Evolutionary conservation across 2,888 invertebrate genomes (phyloP), one percentile per base, ranked within the genome.

Genomic region (Bhutanitis thaidina): DNA sequence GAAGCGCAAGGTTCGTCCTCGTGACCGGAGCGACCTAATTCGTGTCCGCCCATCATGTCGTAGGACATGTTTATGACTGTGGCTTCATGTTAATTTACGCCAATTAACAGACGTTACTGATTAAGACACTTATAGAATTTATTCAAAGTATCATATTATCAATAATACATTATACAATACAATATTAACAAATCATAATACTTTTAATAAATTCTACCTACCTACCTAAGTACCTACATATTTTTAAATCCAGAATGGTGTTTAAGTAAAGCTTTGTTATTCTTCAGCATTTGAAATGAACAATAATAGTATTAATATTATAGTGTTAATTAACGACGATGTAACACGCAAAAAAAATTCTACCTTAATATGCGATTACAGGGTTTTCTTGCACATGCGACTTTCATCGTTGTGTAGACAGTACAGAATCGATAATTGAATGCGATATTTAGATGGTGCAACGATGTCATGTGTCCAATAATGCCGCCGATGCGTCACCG

Each of bases 71-170:
- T 57, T 55, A 56, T 53, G 46, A 53, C 45, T 54, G 54, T 57
- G 51, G 57, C 54, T 39, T 50, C 29, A 60, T 62, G 57, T 64
- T 71, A 63, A 69, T 62, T 20, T 5, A 20, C 5, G 5, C 20
- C n/a, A n/a, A n/a, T n/a, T n/a, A n/a, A n/a, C n/a, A n/a, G n/a
- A n/a, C n/a, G n/a, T n/a, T n/a, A n/a, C n/a, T n/a, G n/a, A n/a
- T n/a, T n/a, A n/a, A n/a, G n/a, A n/a, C n/a, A n/a, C n/a, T n/a
- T n/a, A n/a, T n/a, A n/a, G n/a, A n/a, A n/a, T n/a, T n/a, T n/a
- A n/a, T n/a, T n/a, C n/a, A n/a, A n/a, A n/a, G n/a, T n/a, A n/a
- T n/a, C n/a, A n/a, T n/a, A n/a, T n/a, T n/a, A n/a, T n/a, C n/a
- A n/a, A n/a, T n/a, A n/a, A n/a, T n/a, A n/a, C n/a, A n/a, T n/a